These are phyloP conservation scores for Lagodon rhomboides DNA, from an alignment of 2,797 vertebrate species.

Conservation along the genomic window DNA sequence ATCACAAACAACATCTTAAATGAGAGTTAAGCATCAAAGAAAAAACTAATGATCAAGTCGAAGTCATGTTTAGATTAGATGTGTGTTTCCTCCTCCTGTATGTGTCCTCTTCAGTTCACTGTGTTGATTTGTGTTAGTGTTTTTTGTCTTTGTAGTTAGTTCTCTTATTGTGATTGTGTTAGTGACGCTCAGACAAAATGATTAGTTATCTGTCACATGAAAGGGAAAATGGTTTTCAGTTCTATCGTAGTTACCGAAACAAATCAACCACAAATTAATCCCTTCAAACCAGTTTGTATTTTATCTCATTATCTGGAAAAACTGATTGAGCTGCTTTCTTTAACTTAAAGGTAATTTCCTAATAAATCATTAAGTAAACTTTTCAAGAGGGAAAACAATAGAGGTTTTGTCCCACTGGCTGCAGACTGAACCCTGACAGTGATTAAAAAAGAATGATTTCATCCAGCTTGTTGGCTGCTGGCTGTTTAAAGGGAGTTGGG, in stretches of 20 bases:
- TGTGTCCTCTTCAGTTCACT: neutral
- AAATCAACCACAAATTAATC: too few species aligned
- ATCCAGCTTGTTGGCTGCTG: constrained; percentile 14
- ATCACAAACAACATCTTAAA: too few species aligned
- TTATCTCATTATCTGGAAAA: neutral
- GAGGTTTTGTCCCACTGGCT: neutral
- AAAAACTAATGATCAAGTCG: neutral
- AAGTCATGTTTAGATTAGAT: neutral
- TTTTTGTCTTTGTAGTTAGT: neutral
- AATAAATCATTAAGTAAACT: neutral
- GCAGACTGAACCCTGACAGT: constrained; percentile 17
- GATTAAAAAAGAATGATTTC: constrained; percentile 21
- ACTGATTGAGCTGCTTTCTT: neutral
- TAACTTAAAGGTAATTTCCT: neutral
- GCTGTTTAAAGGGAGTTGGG: neutral
- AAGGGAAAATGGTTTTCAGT: too few species aligned
- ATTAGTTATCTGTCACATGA: neutral
- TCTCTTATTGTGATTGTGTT: neutral
- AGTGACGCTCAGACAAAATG: neutral
- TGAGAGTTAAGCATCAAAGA: neutral
- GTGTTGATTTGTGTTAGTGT: neutral
- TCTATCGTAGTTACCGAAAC: too few species aligned
- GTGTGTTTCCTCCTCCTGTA: neutral
- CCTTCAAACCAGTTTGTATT: neutral
- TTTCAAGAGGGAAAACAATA: neutral